A percentile compares a stretch with the other conserved stretches of the same genome.
Evolutionary conservation across 2,888 invertebrate genomes (phyloP).

Genomic region (Chrysomela aeneicollis): DNA sequence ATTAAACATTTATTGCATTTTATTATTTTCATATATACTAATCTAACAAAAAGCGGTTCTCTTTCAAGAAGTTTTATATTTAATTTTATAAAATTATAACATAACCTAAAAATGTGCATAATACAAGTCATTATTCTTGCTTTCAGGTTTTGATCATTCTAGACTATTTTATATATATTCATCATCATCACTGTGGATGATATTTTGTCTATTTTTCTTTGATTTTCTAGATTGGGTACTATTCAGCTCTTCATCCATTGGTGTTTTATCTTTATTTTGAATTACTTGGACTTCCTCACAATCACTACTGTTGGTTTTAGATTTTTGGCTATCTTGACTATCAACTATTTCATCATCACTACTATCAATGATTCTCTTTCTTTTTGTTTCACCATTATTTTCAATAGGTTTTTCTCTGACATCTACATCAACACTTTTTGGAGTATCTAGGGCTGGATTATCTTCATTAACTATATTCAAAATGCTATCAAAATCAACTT

Average conservation of each 20-base stretch:
- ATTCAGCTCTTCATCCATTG: not conserved
- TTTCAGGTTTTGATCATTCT: not conserved
- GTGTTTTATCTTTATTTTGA: no score
- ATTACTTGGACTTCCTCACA: not conserved
- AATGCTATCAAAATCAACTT: conserved; percentile 24
- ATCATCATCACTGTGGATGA: conserved; percentile 19
- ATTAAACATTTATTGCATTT: no score
- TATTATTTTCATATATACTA: no score
- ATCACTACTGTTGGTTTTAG: not conserved
- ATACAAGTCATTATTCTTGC: not conserved
- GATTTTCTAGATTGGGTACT: not conserved
- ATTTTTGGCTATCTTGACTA: conserved; percentile 19
- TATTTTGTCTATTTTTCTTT: conserved; percentile 3
- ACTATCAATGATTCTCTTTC: conserved; percentile 6
- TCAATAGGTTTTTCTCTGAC: not conserved
- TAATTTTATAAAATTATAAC: conserved; percentile 10
- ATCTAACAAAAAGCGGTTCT: no score
- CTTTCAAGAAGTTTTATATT: conserved; percentile 14
- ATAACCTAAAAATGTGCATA: conserved; percentile 7
- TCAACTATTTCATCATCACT: conserved; percentile 20
- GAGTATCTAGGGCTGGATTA: not conserved
- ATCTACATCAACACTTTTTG: not conserved
- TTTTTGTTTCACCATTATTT: conserved; percentile 1
- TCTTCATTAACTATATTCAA: conserved; percentile 23
- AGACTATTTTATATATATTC: no score